Evolutionary conservation across 2,113 vertebrate species (phyloP).

Genomic region (Sphaerodactylus townsendi): DNA sequence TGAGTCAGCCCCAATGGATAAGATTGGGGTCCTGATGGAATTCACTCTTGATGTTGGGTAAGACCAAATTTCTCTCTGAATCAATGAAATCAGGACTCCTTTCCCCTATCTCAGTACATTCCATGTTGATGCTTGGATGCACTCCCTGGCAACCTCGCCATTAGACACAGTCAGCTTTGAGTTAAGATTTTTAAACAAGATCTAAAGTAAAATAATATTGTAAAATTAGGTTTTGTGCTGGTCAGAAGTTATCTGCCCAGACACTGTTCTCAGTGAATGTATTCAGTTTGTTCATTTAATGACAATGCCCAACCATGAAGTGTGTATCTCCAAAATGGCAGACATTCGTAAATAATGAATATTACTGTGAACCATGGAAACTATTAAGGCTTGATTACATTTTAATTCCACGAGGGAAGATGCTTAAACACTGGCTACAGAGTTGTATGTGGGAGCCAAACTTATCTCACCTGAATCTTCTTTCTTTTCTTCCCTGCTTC

Average conservation of each 20-base stretch:
- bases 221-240: constrained; percentile 24
- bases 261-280: constrained; percentile 11
- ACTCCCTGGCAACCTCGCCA: background rate
- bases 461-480: rapidly evolving
- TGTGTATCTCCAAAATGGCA: background rate
- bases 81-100: background rate
- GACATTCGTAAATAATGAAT: background rate
- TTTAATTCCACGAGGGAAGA: background rate
- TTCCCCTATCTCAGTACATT: background rate
- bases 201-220: constrained; percentile 4
- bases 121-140: background rate
- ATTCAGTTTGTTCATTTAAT: constrained; percentile 19
- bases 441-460: background rate
- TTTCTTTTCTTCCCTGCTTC: background rate
- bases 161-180: background rate
- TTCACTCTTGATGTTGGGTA: too few species aligned
- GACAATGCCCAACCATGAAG: background rate
- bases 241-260: background rate
- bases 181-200: constrained; percentile 20
- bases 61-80: too few species aligned
- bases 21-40: too few species aligned
- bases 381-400: background rate
- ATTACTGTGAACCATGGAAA: background rate
- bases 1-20: too few species aligned
- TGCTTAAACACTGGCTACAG: constrained; percentile 11